A percentile compares a stretch with the other conserved stretches of the same genome.
Evolutionary conservation across 2,797 vertebrate species (phyloP).

Genomic region (Pangasius mekongensis): DNA sequence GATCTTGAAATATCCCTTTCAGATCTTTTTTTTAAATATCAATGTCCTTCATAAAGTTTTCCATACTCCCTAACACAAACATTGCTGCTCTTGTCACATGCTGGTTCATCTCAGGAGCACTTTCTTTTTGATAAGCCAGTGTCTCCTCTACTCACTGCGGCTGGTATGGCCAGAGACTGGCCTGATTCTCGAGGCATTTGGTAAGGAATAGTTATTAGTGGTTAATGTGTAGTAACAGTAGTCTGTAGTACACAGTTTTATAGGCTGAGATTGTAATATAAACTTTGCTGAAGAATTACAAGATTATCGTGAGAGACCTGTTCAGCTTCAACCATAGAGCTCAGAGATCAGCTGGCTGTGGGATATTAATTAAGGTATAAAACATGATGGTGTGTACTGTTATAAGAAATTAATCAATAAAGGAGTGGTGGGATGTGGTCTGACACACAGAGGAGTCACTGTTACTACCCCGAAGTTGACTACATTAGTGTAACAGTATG

Average conservation of each 20-base stretch:
- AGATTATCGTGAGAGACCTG: neutral
- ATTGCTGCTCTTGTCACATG: conserved; percentile 66
- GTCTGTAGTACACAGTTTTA: neutral
- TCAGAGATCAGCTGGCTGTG: neutral
- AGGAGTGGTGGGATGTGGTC: neutral
- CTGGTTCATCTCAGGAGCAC: conserved; percentile 81
- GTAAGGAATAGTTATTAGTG: conserved; percentile 47
- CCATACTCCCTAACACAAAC: conserved; percentile 33
- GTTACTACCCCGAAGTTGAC: neutral
- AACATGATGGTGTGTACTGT: neutral
- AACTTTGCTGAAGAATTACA: no score
- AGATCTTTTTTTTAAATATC: neutral
- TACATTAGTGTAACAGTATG: neutral
- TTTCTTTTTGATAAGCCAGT: conserved; percentile 96
- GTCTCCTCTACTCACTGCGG: conserved; percentile 88
- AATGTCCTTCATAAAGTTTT: neutral
- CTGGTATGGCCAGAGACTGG: conserved; percentile 95
- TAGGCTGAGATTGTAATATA: neutral
- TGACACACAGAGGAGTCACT: neutral
- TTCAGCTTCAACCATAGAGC: neutral
- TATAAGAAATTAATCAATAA: no score
- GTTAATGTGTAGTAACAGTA: conserved; percentile 30
- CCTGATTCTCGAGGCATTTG: conserved; percentile 81
- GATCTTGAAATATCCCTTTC: neutral
- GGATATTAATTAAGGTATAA: conserved; percentile 1